Percentiles rank a stretch among this genome's conserved stretches.
phyloP scores from a whole-genome alignment of 2,113 vertebrate genomes.

The Delphinus delphis region DNA sequence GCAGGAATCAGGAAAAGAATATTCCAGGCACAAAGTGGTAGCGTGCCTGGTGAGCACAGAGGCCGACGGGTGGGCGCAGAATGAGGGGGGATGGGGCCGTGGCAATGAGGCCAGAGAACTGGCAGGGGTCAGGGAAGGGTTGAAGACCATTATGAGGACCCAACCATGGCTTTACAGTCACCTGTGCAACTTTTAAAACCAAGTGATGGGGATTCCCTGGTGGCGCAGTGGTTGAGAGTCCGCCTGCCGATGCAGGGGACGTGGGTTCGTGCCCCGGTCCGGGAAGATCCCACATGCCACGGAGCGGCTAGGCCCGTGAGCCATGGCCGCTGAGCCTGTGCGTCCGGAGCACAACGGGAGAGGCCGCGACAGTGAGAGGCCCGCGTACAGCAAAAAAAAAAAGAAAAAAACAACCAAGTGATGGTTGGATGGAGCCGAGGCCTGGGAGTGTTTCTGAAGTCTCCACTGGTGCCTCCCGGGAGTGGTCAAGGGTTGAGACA shows the following conservation, averaged over 20 bases:
- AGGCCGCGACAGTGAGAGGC: too few relatives aligned
- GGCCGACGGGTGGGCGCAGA: background rate
- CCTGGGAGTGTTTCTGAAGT: background rate
- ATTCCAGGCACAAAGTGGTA: background rate
- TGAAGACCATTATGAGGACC: background rate
- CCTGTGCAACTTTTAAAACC: background rate
- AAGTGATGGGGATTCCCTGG: too few relatives aligned
- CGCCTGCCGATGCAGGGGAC: too few relatives aligned
- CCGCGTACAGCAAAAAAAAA: too few relatives aligned
- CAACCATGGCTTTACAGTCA: background rate
- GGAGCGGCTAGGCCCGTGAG: too few relatives aligned
- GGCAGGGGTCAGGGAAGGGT: rapidly evolving
- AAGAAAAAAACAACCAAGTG: too few relatives aligned
- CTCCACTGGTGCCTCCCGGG: background rate
- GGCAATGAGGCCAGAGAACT: too few relatives aligned
- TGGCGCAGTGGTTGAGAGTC: too few relatives aligned
- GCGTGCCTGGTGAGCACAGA: rapidly evolving
- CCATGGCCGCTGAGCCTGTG: too few relatives aligned
- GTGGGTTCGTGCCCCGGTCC: too few relatives aligned
- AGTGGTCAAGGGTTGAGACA: background rate
- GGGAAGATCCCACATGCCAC: too few relatives aligned
- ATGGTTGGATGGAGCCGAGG: background rate
- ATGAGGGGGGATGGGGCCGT: background rate
- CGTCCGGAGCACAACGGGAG: too few relatives aligned
- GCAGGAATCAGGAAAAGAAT: background rate